These are phyloP conservation scores for Hipposideros armiger DNA, from an alignment of 2,113 vertebrate species.

Conservation along the genomic window DNA sequence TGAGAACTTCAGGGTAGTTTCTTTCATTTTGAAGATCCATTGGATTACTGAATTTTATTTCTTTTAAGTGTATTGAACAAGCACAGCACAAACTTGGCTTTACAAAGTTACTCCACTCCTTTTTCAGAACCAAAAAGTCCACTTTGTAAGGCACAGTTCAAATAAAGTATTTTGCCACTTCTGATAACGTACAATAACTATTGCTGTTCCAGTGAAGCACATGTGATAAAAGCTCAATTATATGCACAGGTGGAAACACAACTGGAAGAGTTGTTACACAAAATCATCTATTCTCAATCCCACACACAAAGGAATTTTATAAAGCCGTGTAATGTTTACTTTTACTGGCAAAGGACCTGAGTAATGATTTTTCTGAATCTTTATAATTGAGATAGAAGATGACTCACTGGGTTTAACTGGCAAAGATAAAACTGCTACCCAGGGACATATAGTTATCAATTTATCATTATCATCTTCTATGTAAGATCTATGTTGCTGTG, in stretches of 20 bases:
- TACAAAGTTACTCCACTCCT: background rate
- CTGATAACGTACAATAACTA: slow-evolving; percentile 32
- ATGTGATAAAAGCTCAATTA: slow-evolving; percentile 3
- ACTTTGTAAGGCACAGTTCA: background rate
- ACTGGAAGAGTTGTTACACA: background rate
- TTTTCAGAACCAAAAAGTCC: background rate
- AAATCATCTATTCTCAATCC: slow-evolving; percentile 39
- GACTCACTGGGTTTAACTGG: background rate
- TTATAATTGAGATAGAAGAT: background rate
- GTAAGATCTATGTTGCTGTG: background rate
- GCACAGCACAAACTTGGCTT: background rate
- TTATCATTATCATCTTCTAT: background rate
- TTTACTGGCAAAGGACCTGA: slow-evolving; percentile 17
- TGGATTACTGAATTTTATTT: background rate
- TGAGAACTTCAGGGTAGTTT: background rate
- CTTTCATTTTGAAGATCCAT: background rate
- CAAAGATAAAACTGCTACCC: background rate
- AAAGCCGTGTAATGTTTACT: slow-evolving; percentile 50
- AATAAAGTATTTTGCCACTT: background rate
- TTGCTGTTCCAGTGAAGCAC: background rate
- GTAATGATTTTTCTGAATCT: slow-evolving; percentile 23
- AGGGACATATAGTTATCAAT: background rate
- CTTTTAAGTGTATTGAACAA: background rate
- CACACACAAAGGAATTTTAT: slow-evolving; percentile 50
- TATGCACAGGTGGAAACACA: background rate